Evolutionary conservation across 1,140 invertebrate species (phyloP).

Genomic region (Telenomus remus): DNA sequence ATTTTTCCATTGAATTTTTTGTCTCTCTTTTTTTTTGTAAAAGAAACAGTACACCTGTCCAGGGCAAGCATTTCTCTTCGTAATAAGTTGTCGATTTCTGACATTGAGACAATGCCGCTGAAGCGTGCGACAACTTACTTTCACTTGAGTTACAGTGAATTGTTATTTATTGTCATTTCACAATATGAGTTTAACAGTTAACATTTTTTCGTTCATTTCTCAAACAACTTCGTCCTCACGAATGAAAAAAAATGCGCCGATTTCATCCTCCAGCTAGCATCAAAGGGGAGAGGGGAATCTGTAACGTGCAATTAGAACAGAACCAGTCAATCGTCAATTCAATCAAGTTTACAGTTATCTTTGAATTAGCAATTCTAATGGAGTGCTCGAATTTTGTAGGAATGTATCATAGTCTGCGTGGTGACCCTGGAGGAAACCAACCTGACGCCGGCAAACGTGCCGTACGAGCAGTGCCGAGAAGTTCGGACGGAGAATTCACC

Average conservation of each 20-base stretch:
- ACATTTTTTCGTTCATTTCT: not conserved
- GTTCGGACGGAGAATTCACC: conserved; percentile 87
- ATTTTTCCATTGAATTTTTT: not conserved
- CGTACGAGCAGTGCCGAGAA: conserved; percentile 90
- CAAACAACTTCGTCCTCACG: conserved; percentile 10
- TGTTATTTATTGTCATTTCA: conserved; percentile 20
- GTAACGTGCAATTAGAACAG: no score
- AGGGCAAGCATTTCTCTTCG: conserved; percentile 26
- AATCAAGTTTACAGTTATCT: no score
- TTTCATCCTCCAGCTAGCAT: not conserved
- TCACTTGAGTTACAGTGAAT: conserved; percentile 30
- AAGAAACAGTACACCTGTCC: conserved; percentile 11
- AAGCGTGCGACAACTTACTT: conserved; percentile 33
- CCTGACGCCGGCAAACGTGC: conserved; percentile 89
- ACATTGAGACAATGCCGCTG: conserved; percentile 35
- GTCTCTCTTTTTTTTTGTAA: conserved; percentile 3
- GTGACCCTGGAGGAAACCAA: conserved; percentile 91
- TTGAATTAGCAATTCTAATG: not conserved
- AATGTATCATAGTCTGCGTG: conserved; percentile 94
- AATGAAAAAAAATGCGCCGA: conserved; percentile 19
- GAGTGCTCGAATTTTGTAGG: conserved; percentile 74
- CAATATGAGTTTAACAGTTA: conserved; percentile 17
- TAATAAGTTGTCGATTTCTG: conserved; percentile 25
- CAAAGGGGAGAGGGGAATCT: no score
- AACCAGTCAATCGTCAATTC: no score